A percentile compares a stretch with the other conserved stretches of the same genome.
Evolutionary conservation across 2,797 vertebrate species (phyloP).

Genomic region (Danio jaintianensis): DNA sequence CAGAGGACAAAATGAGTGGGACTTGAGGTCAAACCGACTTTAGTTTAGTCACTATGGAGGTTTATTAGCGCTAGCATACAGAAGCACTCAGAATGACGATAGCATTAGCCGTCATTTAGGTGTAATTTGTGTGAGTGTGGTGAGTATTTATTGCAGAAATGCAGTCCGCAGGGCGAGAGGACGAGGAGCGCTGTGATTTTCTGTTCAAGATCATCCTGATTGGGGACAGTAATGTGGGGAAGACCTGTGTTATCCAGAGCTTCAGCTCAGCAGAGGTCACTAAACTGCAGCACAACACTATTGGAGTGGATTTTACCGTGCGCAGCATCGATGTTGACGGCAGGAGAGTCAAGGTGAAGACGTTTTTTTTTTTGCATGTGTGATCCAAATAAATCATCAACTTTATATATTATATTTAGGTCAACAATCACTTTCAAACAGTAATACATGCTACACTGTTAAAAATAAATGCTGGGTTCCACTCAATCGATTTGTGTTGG

Average conservation of each 20-base stretch:
- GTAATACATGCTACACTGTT: no score
- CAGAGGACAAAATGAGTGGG: conserved; percentile 31
- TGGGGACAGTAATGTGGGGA: conserved; percentile 94
- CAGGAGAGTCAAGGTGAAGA: conserved; percentile 90
- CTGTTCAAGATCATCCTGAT: conserved; percentile 96
- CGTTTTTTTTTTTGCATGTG: no score
- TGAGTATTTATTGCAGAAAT: conserved; percentile 66
- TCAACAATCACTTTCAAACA: no score
- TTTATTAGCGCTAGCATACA: background rate
- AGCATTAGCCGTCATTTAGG: no score
- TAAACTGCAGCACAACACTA: conserved; percentile 92
- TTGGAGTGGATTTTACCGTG: conserved; percentile 95
- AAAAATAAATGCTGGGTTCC: no score
- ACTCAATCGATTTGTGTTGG: no score
- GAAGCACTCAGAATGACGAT: background rate
- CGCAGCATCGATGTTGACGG: conserved; percentile 89
- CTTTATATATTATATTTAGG: no score
- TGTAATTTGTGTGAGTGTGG: background rate
- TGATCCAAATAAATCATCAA: no score
- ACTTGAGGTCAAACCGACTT: background rate
- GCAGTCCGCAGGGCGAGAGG: conserved; percentile 75
- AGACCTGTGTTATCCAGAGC: conserved; percentile 94
- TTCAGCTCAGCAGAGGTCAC: conserved; percentile 89
- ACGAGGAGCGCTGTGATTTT: conserved; percentile 90
- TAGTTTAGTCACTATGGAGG: background rate